Conservation (phyloP, 2,113 vertebrate species). For the Alouatta palliata region DNA sequence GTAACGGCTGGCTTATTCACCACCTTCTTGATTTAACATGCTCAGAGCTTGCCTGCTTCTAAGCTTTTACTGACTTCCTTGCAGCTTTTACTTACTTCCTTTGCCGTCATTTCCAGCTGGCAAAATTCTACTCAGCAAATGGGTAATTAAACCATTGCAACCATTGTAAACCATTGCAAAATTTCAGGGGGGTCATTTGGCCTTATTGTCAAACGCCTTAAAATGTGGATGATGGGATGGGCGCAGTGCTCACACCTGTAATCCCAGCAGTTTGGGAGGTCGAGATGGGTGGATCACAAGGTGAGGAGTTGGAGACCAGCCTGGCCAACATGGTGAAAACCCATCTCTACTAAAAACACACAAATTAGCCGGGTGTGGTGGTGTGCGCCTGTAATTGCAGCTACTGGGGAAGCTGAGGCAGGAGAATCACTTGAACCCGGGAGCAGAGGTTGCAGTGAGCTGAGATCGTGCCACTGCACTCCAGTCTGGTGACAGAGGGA, state of each 20-base stretch:
- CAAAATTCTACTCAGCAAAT: neutral
- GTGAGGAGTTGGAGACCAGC: no score
- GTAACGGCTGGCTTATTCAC: neutral
- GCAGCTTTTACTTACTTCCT: neutral
- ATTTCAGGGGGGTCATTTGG: neutral
- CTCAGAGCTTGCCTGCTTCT: neutral
- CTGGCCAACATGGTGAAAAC: no score
- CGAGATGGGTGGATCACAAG: no score
- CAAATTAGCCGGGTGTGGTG: no score
- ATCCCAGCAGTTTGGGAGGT: no score
- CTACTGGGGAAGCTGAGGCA: no score
- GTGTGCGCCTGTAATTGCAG: no score
- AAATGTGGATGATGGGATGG: neutral
- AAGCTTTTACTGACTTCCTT: neutral
- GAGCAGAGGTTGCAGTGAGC: no score
- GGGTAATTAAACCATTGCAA: neutral
- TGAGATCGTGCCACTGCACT: no score
- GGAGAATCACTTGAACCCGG: no score
- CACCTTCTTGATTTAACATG: neutral
- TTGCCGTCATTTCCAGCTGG: neutral
- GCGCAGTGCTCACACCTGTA: neutral
- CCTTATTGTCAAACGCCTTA: neutral
- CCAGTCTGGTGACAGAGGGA: no score
- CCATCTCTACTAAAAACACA: no score
- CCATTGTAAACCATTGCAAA: neutral